phyloP scores from a whole-genome alignment of 2,888 invertebrate genomes.

The Rotaria socialis region DNA sequence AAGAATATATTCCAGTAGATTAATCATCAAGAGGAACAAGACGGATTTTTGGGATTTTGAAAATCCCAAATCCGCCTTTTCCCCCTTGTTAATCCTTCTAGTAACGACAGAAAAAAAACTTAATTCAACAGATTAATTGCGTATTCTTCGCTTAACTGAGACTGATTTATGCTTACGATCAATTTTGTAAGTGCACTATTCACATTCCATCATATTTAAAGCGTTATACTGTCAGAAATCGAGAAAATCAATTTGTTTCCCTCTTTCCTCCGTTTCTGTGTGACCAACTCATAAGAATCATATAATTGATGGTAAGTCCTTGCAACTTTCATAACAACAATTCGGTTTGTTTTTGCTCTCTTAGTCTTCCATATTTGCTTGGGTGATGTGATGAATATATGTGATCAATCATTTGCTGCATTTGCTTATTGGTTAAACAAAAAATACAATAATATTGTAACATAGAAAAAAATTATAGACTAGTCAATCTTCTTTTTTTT shows the following conservation, averaged over 20 bases:
- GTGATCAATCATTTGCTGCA: neutral
- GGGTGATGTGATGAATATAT: neutral
- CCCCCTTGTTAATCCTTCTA: neutral
- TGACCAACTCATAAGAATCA: neutral
- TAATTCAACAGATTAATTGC: neutral
- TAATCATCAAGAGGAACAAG: too few species aligned
- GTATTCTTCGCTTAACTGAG: neutral
- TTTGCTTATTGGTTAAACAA: neutral
- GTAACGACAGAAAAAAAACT: neutral
- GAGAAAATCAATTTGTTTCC: neutral
- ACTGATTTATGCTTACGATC: neutral
- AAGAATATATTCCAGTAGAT: neutral
- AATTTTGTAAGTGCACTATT: neutral
- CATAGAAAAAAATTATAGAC: too few species aligned
- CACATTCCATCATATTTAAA: neutral
- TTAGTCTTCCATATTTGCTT: neutral
- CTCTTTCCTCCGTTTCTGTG: neutral
- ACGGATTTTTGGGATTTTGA: too few species aligned
- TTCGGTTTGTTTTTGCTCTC: neutral
- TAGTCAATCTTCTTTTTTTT: too few species aligned
- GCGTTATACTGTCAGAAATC: neutral
- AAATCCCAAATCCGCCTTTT: too few species aligned
- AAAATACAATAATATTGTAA: neutral
- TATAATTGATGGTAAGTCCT: neutral
- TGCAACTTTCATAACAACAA: neutral